Evolutionary conservation across 2,797 vertebrate genomes (phyloP).

Genomic region (Valencia hispanica): DNA sequence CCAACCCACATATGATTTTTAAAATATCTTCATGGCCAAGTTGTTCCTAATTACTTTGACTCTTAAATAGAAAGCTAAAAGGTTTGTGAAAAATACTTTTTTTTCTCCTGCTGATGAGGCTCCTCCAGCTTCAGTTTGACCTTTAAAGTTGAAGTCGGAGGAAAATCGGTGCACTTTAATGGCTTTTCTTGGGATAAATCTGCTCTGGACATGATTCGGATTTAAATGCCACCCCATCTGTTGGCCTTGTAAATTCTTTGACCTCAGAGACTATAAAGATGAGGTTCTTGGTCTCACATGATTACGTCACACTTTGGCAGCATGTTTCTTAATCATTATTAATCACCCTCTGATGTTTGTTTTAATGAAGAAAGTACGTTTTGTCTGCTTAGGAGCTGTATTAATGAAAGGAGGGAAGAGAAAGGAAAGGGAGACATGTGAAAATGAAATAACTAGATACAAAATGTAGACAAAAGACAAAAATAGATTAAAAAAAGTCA

Average conservation of each 20-base stretch:
- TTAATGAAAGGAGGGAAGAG: constrained; percentile 30
- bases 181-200: constrained; percentile 15
- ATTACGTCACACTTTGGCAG: constrained; percentile 14
- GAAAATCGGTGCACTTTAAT: background rate
- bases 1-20: background rate
- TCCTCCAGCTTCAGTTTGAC: constrained; percentile 7
- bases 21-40: background rate
- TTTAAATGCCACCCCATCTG: constrained; percentile 31
- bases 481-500: background rate
- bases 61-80: background rate
- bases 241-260: constrained; percentile 25
- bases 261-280: constrained; percentile 39
- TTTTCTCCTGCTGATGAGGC: background rate
- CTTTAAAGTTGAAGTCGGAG: background rate
- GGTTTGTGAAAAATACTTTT: constrained; percentile 4
- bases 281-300: constrained; percentile 19
- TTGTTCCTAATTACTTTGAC: constrained; percentile 11
- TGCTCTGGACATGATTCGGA: constrained; percentile 2
- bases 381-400: constrained; percentile 5
- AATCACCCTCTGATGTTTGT: constrained; percentile 54
- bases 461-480: background rate
- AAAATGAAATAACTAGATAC: background rate
- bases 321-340: constrained; percentile 49
- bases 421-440: background rate
- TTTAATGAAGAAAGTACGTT: constrained; percentile 24